Evolutionary conservation across 1,140 invertebrate genomes (phyloP).

Genomic region (Amyelois transitella): DNA sequence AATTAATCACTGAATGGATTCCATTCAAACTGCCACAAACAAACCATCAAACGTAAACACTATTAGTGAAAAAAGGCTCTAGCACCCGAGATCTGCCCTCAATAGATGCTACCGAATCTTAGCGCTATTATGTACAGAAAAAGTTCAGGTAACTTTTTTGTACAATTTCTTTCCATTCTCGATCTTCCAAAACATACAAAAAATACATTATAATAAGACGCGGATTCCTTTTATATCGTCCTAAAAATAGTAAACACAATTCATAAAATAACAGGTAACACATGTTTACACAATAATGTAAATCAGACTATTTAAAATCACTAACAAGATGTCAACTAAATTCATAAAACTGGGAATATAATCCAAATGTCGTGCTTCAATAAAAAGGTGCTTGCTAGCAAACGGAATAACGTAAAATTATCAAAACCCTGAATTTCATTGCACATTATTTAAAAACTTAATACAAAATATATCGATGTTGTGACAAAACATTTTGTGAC

Average conservation of each 20-base stretch:
- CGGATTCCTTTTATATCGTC: slow-evolving; percentile 6
- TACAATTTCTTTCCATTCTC: slow-evolving; percentile 40
- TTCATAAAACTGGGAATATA: slow-evolving; percentile 36
- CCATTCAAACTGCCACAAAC: neutral
- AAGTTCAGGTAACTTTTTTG: slow-evolving; percentile 67
- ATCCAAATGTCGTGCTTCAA: slow-evolving; percentile 32
- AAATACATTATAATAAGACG: slow-evolving; percentile 19
- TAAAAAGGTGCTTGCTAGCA: slow-evolving; percentile 39
- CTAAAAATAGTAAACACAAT: slow-evolving; percentile 16
- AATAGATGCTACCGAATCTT: slow-evolving; percentile 18
- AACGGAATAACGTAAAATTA: slow-evolving; percentile 10
- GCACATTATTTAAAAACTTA: slow-evolving; percentile 18
- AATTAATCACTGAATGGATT: neutral
- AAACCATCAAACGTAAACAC: neutral
- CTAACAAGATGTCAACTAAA: slow-evolving; percentile 44
- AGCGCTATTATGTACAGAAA: slow-evolving; percentile 30
- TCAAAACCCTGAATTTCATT: slow-evolving; percentile 24
- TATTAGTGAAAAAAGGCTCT: slow-evolving; percentile 21
- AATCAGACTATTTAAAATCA: slow-evolving; percentile 49
- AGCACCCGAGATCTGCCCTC: slow-evolving; percentile 35
- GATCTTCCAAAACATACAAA: neutral
- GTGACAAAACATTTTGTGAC: slow-evolving; percentile 10
- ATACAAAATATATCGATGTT: slow-evolving; percentile 12
- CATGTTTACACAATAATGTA: slow-evolving; percentile 27
- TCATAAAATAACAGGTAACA: slow-evolving; percentile 39